Conservation (phyloP, 2,113 vertebrate species). For the Podarcis cretensis region DNA sequence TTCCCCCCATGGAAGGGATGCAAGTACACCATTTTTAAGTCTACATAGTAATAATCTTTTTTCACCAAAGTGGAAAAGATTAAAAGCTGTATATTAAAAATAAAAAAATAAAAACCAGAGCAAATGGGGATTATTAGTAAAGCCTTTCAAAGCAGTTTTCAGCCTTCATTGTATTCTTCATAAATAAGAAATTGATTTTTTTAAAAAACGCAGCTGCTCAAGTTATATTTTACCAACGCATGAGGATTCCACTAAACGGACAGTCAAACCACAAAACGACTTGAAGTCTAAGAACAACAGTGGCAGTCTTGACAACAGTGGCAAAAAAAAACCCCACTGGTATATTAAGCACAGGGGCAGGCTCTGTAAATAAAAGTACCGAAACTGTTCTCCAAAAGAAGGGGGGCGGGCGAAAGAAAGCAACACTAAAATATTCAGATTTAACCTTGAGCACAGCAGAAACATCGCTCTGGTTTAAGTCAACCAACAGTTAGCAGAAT, state of each 20-base stretch:
- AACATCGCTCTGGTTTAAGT: background rate
- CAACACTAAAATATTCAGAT: accelerated
- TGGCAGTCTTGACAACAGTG: background rate
- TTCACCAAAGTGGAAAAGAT: background rate
- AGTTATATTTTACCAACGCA: background rate
- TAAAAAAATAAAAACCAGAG: accelerated
- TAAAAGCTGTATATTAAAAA: background rate
- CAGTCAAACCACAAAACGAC: background rate
- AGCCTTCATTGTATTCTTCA: background rate
- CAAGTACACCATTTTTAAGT: accelerated
- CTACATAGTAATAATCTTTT: background rate
- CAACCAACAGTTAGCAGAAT: background rate
- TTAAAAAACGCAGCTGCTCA: background rate
- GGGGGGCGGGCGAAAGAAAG: background rate
- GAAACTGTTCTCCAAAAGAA: background rate
- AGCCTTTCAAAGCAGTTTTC: accelerated
- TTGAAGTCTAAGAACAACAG: accelerated
- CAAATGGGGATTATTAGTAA: background rate
- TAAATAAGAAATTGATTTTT: background rate
- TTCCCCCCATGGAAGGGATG: slow-evolving; percentile 5
- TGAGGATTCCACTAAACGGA: background rate
- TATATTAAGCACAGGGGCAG: background rate
- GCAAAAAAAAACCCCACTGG: accelerated
- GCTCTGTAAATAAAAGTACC: background rate
- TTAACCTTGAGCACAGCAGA: background rate